These are phyloP conservation scores for Engystomops pustulosus DNA, from an alignment of 2,113 vertebrate species.

Conservation along the genomic window DNA sequence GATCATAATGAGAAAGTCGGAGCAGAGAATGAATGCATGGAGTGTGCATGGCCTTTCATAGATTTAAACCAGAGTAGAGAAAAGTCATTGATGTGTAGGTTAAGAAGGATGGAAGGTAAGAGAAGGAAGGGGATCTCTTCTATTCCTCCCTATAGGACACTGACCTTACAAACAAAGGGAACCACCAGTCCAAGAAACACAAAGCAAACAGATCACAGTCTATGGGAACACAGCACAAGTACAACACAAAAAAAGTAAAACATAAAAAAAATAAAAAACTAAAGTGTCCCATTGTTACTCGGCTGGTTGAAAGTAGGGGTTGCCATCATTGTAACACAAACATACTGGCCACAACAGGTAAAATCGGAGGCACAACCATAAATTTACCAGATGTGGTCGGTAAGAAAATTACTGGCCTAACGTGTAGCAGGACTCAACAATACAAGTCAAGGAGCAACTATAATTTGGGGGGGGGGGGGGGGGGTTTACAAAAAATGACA, in stretches of 20 bases:
- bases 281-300: too few relatives aligned
- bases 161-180: background rate
- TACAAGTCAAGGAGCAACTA: too few relatives aligned
- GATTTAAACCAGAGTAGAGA: background rate
- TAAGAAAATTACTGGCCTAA: too few relatives aligned
- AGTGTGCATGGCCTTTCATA: background rate
- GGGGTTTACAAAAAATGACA: too few relatives aligned
- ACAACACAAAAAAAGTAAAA: too few relatives aligned
- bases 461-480: too few relatives aligned
- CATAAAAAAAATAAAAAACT: background rate
- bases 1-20: background rate
- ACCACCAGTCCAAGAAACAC: constrained; percentile 10
- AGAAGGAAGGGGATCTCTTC: background rate
- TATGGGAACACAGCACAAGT: background rate
- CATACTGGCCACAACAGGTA: too few relatives aligned
- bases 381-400: too few relatives aligned
- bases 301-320: too few relatives aligned
- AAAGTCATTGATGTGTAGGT: background rate
- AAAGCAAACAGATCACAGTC: background rate
- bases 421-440: too few relatives aligned
- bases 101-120: background rate
- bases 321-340: too few relatives aligned
- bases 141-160: background rate
- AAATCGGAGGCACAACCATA: too few relatives aligned
- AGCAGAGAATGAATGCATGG: background rate